phyloP scores from a whole-genome alignment of 2,888 invertebrate species.

The Caenorhabditis sulstoni region DNA sequence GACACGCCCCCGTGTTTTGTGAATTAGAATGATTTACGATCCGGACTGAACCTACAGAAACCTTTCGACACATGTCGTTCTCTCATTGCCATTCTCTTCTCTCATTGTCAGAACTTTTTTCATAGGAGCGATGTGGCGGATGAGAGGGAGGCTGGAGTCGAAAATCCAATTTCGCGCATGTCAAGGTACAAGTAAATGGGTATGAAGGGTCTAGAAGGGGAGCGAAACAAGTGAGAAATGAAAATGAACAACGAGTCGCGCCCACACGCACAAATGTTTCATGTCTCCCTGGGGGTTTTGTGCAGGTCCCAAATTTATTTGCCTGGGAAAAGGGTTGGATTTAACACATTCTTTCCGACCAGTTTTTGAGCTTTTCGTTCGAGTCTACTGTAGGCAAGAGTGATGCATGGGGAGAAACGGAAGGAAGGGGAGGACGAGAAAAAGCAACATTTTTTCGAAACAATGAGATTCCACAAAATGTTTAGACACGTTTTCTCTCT shows the following conservation, averaged over 20 bases:
- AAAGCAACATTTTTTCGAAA: constrained; percentile 22
- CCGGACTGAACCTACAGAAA: constrained; percentile 17
- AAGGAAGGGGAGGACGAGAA: neutral
- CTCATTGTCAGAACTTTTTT: constrained; percentile 15
- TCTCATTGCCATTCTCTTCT: neutral
- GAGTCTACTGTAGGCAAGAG: no score
- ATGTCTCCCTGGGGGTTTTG: constrained; percentile 19
- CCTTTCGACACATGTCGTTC: neutral
- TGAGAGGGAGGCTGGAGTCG: no score
- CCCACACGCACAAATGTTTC: constrained; percentile 9
- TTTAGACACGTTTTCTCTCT: constrained; percentile 40
- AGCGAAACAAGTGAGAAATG: no score
- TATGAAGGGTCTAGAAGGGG: no score
- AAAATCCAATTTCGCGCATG: constrained; percentile 15
- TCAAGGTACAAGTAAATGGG: no score
- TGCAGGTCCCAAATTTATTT: constrained; percentile 32
- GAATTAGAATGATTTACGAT: constrained; percentile 46
- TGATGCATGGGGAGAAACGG: no score
- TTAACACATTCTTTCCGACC: neutral
- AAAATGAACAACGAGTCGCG: neutral
- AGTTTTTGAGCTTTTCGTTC: neutral
- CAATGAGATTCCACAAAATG: constrained; percentile 49
- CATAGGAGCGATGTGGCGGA: neutral
- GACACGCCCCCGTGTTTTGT: constrained; percentile 34
- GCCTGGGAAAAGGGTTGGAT: constrained; percentile 22